These are phyloP conservation scores for Anarhynchus alexandrinus DNA, from an alignment of 2,113 vertebrate species.

Conservation along the genomic window DNA sequence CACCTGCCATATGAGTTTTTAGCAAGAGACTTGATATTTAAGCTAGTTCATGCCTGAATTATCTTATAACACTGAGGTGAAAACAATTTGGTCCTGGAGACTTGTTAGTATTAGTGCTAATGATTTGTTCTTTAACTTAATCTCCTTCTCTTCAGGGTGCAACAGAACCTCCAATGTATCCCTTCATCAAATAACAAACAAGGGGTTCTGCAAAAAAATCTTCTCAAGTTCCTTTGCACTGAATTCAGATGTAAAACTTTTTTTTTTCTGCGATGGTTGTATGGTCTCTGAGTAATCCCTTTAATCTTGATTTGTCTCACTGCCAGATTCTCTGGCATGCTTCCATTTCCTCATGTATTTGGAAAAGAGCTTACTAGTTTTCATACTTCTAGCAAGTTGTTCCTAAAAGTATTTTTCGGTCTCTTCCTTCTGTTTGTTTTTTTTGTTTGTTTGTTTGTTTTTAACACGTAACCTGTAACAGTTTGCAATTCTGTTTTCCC, in stretches of 20 bases:
- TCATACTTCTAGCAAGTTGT: background rate
- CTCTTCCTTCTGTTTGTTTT: background rate
- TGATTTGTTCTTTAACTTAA: background rate
- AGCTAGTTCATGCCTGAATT: background rate
- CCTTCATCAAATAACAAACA: background rate
- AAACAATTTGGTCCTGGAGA: background rate
- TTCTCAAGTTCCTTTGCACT: background rate
- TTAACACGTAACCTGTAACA: background rate
- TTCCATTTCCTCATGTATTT: background rate
- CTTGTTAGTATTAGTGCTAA: background rate
- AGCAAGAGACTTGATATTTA: background rate
- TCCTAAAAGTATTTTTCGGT: background rate
- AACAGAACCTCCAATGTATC: background rate
- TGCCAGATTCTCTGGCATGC: background rate
- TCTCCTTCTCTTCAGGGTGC: background rate
- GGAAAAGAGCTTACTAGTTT: background rate
- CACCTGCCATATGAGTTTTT: background rate
- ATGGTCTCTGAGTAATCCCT: background rate
- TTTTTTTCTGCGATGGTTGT: background rate
- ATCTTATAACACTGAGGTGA: background rate
- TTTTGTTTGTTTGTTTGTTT: background rate
- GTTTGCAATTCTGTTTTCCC: background rate
- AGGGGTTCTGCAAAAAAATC: background rate
- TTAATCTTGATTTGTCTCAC: background rate
- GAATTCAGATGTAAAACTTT: background rate